These are phyloP conservation scores for Apodemus speciosus DNA, from an alignment of 2,113 vertebrate genomes.

Conservation along the genomic window DNA sequence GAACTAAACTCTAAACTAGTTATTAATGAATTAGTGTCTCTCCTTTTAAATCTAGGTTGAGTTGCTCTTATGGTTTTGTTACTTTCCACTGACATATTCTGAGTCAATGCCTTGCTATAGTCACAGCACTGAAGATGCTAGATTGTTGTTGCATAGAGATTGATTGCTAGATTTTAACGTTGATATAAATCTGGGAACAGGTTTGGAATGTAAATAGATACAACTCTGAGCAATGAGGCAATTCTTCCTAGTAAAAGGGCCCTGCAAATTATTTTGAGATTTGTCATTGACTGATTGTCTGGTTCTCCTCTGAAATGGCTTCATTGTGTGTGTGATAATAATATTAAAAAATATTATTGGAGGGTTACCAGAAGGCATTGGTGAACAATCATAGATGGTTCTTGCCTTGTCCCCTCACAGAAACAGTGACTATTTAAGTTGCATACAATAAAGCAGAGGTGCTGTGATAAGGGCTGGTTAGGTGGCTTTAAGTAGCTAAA, in stretches of 20 bases:
- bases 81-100: conserved; percentile 12
- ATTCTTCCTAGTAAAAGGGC: neutral
- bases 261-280: conserved; percentile 56
- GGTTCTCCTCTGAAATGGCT: conserved; percentile 43
- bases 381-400: neutral
- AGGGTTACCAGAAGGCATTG: neutral
- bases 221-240: neutral
- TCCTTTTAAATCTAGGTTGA: neutral
- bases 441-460: neutral
- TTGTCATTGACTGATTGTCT: neutral
- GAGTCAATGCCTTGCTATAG: conserved; percentile 14
- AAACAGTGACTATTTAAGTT: conserved; percentile 15
- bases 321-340: too few species aligned
- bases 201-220: neutral
- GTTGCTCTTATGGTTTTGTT: neutral
- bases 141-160: neutral
- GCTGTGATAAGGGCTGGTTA: conserved; percentile 1
- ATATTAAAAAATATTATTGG: neutral
- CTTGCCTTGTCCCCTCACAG: neutral
- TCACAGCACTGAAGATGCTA: neutral
- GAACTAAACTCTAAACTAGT: neutral
- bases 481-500: neutral
- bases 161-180: conserved; percentile 44
- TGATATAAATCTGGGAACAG: conserved; percentile 24
- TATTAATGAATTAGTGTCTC: neutral